Base-by-base conservation (phyloP, 1,140 invertebrate species). In the Drosophila ironensis region DNA sequence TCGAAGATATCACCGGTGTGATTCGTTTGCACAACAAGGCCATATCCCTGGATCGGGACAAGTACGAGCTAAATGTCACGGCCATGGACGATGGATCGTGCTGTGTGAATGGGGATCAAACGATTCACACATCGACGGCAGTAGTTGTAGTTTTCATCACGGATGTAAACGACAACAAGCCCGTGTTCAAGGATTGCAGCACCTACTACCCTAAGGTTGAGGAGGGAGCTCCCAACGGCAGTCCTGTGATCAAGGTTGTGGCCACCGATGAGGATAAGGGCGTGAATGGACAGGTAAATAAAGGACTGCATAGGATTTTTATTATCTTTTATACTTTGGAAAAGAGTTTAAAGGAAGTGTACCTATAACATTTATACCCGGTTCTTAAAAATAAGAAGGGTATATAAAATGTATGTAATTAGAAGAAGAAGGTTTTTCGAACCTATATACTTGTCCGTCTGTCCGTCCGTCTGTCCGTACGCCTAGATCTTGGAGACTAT, bases 101-200 rank as follows among this genome's bases (percentile, higher is more conserved):
- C 88, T 98, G 97, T 87, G 94, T 94, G 1, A 95, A 97, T 66
- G 97, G 97, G 0, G 94, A 95, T 45, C 91, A 92, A 0, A 97
- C 95, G 0, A 95, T 96, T 56, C 97, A 98, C 81, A 98, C 97
- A 0, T 96, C 95, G 14, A 98, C 97, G 0, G 97, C 97, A n/a
- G 96, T 98, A 0, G 97, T 98, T 1, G 97, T 98, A 1, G 97
- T 98, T 0, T 98, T 98, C 78, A 98, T 98, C 37, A 98, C 97
- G 0, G 97, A 98, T 86, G 97, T 98, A 0, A 98, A 98, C 87
- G 97, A 98, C 72, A 98, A 98, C 87, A 98, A 98, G 78, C 97
- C 97, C 0, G 94, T 97, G 19, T 98, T 98, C 81, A 96, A 97
- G 89, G 96, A 98, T 66, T 98, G 97, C 88, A 93, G 94, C 0